A percentile compares a stretch with the other conserved stretches of the same genome.
These are phyloP conservation scores for Trachelus troglodyta DNA, from an alignment of 2,888 invertebrate genomes.

Conservation along the genomic window DNA sequence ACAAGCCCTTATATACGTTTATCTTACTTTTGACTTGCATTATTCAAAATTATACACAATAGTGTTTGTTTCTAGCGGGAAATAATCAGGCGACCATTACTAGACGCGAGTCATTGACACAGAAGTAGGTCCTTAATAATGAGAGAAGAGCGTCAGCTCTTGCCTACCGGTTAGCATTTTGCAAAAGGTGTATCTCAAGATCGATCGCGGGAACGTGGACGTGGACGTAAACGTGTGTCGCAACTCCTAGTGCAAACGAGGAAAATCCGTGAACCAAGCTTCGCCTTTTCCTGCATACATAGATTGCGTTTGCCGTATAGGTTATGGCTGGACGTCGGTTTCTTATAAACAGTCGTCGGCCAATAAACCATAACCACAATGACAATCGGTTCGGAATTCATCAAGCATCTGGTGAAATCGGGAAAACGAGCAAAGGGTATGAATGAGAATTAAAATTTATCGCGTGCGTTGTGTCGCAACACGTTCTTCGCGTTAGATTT, in stretches of 20 bases:
- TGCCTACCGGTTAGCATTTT: background rate
- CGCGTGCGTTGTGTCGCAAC: background rate
- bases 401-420: background rate
- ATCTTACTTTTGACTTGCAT: background rate
- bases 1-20: background rate
- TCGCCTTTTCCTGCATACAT: background rate
- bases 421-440: background rate
- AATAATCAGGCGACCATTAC: background rate
- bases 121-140: slow-evolving; percentile 3
- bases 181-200: background rate
- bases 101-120: slow-evolving; percentile 5
- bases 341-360: background rate
- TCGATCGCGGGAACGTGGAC: background rate
- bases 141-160: background rate
- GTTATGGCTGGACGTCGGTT: background rate
- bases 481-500: background rate
- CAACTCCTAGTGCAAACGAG: background rate
- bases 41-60: background rate
- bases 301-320: background rate
- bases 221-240: background rate
- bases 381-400: background rate
- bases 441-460: background rate
- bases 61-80: background rate
- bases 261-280: background rate
- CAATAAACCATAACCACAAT: background rate